These are phyloP conservation scores for Sternotherus odoratus DNA, from an alignment of 2,797 vertebrate species.

Conservation along the genomic window DNA sequence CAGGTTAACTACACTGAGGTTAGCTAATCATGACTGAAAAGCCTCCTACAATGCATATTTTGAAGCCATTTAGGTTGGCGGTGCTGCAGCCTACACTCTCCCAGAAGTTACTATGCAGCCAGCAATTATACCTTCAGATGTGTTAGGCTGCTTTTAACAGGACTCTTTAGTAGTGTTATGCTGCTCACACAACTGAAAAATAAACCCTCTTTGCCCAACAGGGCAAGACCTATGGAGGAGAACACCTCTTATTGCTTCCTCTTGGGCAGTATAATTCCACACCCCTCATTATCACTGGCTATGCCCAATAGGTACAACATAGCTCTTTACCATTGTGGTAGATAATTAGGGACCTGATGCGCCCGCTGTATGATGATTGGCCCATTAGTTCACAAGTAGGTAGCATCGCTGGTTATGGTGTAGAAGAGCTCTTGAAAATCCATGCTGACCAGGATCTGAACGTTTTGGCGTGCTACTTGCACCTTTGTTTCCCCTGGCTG, in stretches of 20 bases:
- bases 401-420: not conserved
- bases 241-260: not conserved
- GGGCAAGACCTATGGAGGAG: not conserved
- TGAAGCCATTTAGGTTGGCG: not conserved
- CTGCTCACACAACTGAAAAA: not conserved
- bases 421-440: too few relatives aligned
- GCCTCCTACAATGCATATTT: not conserved
- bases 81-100: not conserved
- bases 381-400: not conserved
- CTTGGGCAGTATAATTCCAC: not conserved
- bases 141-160: accelerated
- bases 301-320: not conserved
- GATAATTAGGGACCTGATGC: not conserved
- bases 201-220: too few relatives aligned
- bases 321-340: not conserved
- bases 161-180: not conserved
- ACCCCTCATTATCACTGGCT: not conserved
- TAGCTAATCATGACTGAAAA: not conserved
- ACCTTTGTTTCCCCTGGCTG: too few relatives aligned
- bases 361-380: not conserved
- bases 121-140: not conserved
- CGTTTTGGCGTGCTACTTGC: too few relatives aligned
- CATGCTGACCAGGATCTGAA: too few relatives aligned
- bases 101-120: not conserved
- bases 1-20: not conserved